phyloP scores from a whole-genome alignment of 2,888 invertebrate species.

The Diaperis boleti region DNA sequence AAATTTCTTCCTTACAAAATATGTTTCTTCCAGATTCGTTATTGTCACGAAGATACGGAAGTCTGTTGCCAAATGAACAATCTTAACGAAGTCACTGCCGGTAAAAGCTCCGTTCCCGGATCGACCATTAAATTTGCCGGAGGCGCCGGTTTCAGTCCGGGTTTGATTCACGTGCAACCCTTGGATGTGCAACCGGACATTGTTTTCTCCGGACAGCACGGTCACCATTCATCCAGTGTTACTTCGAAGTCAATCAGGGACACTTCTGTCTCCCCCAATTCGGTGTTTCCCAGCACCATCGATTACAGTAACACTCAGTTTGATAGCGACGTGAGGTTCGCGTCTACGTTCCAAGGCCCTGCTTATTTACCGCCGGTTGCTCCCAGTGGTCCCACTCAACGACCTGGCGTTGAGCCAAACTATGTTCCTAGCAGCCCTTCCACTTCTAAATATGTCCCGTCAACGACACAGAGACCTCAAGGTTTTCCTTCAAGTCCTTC shows the following conservation, averaged over 20 bases:
- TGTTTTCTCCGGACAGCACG: slow-evolving; percentile 58
- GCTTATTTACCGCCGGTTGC: slow-evolving; percentile 63
- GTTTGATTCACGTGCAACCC: slow-evolving; percentile 56
- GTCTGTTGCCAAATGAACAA: slow-evolving; percentile 53
- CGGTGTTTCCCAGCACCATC: slow-evolving; percentile 54
- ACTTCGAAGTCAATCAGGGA: slow-evolving; percentile 61
- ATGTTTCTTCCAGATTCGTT: slow-evolving; percentile 34
- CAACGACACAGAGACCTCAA: slow-evolving; percentile 4
- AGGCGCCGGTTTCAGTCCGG: slow-evolving; percentile 55
- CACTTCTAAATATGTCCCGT: slow-evolving; percentile 15
- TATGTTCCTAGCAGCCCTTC: slow-evolving; percentile 33
- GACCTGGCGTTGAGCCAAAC: slow-evolving; percentile 19
- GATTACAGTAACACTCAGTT: slow-evolving; percentile 61
- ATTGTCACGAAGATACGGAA: slow-evolving; percentile 46
- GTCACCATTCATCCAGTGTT: slow-evolving; percentile 46
- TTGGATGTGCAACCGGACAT: slow-evolving; percentile 52
- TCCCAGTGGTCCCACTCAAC: slow-evolving; percentile 46
- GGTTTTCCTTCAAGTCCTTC: slow-evolving; percentile 15
- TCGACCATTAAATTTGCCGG: slow-evolving; percentile 55
- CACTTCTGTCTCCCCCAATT: slow-evolving; percentile 49
- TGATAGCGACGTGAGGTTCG: slow-evolving; percentile 58
- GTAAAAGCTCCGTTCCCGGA: slow-evolving; percentile 57
- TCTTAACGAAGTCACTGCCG: slow-evolving; percentile 51
- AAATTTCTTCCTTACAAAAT: slow-evolving; percentile 2
- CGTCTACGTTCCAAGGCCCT: slow-evolving; percentile 62